Conservation (phyloP, 2,113 vertebrate genomes). For the Pelodiscus sinensis region DNA sequence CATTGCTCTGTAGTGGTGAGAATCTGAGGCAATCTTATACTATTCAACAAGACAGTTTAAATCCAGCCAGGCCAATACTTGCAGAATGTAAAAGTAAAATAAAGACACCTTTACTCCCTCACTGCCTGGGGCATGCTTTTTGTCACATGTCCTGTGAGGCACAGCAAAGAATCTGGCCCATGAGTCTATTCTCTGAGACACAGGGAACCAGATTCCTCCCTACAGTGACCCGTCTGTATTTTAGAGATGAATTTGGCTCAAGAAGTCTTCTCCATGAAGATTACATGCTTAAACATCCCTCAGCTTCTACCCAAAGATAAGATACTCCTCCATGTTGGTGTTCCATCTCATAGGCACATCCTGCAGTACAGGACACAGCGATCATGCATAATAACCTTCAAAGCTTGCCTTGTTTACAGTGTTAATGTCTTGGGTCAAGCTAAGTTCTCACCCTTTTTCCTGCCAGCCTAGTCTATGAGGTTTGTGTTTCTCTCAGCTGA, state of each 20-base stretch:
- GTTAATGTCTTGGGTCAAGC: slow-evolving; percentile 49
- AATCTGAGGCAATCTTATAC: background rate
- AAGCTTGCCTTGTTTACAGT: slow-evolving; percentile 42
- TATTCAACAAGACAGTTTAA: background rate
- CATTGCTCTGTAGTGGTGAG: background rate
- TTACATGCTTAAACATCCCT: background rate
- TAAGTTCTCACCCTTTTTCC: slow-evolving; percentile 69
- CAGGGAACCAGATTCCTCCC: background rate
- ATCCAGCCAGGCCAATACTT: background rate
- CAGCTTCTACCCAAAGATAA: background rate
- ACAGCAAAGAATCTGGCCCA: background rate
- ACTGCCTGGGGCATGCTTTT: background rate
- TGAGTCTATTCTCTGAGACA: background rate
- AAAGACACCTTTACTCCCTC: background rate
- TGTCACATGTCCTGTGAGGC: background rate
- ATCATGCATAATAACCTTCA: slow-evolving; percentile 19
- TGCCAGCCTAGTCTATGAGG: slow-evolving; percentile 34
- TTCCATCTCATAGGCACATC: background rate
- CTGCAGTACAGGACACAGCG: background rate
- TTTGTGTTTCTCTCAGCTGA: slow-evolving; percentile 62
- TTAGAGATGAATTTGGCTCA: rapidly evolving
- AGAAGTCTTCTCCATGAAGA: background rate
- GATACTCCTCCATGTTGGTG: background rate
- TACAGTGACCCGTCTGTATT: background rate
- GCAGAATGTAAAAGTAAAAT: background rate